Conservation (phyloP, 2,797 vertebrate genomes). For the Australoheros facetus region DNA sequence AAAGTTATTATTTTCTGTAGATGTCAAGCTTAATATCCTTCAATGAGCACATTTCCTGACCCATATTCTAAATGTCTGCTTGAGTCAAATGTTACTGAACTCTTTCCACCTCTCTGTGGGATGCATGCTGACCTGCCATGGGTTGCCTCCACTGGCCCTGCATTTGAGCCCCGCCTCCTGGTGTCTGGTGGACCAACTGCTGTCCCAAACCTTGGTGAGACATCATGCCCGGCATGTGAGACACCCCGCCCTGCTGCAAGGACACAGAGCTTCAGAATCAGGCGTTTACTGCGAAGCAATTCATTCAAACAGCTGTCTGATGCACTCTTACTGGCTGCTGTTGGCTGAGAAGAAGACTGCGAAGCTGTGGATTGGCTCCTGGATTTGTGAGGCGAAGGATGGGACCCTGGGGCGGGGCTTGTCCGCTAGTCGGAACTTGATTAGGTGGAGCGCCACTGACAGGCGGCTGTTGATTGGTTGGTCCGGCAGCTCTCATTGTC, state of each 20-base stretch:
- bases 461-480: conserved; percentile 76
- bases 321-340: conserved; percentile 86
- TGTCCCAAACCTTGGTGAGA: conserved; percentile 85
- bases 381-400: conserved; percentile 91
- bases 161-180: conserved; percentile 87
- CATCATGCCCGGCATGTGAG: conserved; percentile 88
- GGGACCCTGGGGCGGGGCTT: conserved; percentile 80
- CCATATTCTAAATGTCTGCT: neutral
- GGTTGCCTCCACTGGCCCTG: conserved; percentile 89
- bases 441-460: conserved; percentile 81
- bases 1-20: neutral
- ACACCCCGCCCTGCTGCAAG: conserved; percentile 82
- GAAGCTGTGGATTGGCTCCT: conserved; percentile 91
- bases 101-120: conserved; percentile 3
- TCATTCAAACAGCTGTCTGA: neutral
- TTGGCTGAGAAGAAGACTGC: conserved; percentile 92
- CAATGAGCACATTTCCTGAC: neutral
- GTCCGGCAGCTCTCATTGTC: conserved; percentile 81
- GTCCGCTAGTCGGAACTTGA: conserved; percentile 79
- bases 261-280: conserved; percentile 20
- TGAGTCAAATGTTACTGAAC: conserved; percentile 5
- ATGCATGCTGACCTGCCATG: conserved; percentile 80
- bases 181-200: conserved; percentile 84
- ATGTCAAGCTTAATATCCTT: neutral
- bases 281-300: neutral